Conservation (phyloP, 2,797 vertebrate genomes). For the Phaenicophaeus curvirostris region DNA sequence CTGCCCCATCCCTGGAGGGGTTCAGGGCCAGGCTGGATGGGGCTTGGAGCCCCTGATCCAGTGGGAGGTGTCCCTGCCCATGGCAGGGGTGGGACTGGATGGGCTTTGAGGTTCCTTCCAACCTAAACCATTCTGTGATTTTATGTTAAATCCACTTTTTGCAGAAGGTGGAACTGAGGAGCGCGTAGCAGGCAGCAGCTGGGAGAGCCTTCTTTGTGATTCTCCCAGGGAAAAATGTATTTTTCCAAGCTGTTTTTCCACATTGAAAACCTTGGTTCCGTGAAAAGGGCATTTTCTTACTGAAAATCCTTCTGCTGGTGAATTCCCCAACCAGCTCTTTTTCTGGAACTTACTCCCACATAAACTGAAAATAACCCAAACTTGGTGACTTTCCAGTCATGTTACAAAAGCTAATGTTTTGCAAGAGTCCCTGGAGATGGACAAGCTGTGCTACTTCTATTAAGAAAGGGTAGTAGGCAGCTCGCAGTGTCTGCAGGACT, state of each 20-base stretch:
- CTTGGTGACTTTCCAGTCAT: constrained; percentile 45
- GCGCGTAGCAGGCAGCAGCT: not conserved
- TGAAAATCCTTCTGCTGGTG: constrained; percentile 38
- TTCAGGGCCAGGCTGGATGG: too few relatives aligned
- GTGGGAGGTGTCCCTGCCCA: too few relatives aligned
- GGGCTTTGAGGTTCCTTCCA: too few relatives aligned
- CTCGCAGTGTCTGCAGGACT: not conserved
- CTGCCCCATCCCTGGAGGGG: too few relatives aligned
- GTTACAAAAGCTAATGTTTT: constrained; percentile 34
- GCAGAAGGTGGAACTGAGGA: not conserved
- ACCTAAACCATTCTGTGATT: too few relatives aligned
- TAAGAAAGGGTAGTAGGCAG: not conserved
- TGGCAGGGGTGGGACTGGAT: too few relatives aligned
- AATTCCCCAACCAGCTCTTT: constrained; percentile 51
- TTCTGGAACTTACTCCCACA: constrained; percentile 45
- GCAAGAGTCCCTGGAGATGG: not conserved
- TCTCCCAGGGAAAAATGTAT: not conserved
- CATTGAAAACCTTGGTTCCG: not conserved
- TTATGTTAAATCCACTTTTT: not conserved
- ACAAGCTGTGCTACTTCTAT: not conserved
- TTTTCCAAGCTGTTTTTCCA: constrained; percentile 8
- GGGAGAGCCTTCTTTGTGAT: not conserved
- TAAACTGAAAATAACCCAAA: constrained; percentile 54
- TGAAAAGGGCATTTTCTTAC: constrained; percentile 42
- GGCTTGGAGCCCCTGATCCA: too few relatives aligned